Evolutionary conservation across 2,113 vertebrate genomes (phyloP).

Genomic region (Mystacornis crossleyi): DNA sequence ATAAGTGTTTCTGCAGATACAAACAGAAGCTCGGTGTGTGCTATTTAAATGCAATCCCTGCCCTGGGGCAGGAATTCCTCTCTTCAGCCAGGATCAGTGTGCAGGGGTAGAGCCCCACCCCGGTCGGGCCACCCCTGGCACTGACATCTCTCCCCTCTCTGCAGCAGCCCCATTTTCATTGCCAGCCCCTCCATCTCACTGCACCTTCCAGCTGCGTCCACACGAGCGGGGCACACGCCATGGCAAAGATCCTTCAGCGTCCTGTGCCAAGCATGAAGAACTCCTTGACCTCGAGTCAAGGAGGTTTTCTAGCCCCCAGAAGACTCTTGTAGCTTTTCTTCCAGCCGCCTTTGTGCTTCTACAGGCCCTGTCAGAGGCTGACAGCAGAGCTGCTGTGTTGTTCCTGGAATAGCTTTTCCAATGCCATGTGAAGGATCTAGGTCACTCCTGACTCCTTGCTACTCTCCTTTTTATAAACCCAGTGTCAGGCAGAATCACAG

Average conservation of each 20-base stretch:
- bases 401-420: slow-evolving; percentile 36
- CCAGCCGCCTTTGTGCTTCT: background rate
- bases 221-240: fast-evolving
- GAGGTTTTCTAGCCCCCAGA: background rate
- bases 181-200: background rate
- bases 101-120: background rate
- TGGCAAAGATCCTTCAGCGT: background rate
- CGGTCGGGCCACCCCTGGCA: background rate
- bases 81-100: background rate
- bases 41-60: background rate
- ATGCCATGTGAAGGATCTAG: slow-evolving; percentile 35
- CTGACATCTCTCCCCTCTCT: background rate
- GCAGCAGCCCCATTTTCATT: background rate
- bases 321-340: background rate
- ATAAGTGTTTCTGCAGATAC: background rate
- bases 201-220: background rate
- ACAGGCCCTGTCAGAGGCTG: background rate
- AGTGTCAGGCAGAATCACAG: background rate
- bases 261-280: background rate
- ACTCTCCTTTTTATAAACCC: background rate
- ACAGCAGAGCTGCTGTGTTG: background rate
- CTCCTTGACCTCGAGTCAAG: background rate
- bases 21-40: background rate
- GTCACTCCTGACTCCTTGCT: slow-evolving; percentile 43
- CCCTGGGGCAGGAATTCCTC: background rate